These are phyloP conservation scores for Malurus splendens DNA, from an alignment of 2,797 vertebrate species.

Conservation along the genomic window DNA sequence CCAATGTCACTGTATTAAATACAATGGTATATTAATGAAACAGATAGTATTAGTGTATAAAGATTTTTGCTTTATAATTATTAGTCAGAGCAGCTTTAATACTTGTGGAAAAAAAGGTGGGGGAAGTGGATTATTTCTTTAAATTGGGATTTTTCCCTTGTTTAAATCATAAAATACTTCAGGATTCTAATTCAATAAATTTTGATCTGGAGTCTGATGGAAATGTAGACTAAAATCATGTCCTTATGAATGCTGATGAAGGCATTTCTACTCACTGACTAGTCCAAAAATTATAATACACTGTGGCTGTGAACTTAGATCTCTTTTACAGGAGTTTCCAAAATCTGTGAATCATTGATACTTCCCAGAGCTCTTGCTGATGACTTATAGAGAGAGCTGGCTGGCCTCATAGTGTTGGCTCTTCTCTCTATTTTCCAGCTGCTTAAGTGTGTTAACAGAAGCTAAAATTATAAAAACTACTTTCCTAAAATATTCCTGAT, in stretches of 20 bases:
- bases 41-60: not conserved
- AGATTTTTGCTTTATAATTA: not conserved
- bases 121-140: not conserved
- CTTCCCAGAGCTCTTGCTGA: not conserved
- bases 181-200: not conserved
- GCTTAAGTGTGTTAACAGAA: not conserved
- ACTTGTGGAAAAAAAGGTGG: not conserved
- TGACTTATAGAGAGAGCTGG: not conserved
- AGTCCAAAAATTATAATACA: not conserved
- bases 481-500: not conserved
- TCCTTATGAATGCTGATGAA: not conserved
- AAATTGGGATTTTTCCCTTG: not conserved
- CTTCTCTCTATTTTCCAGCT: slow-evolving; percentile 7
- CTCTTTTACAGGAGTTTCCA: not conserved
- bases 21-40: not conserved
- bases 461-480: not conserved
- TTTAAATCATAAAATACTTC: not conserved
- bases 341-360: not conserved
- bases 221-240: not conserved
- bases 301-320: not conserved
- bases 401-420: not conserved
- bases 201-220: not conserved
- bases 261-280: not conserved
- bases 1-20: not conserved
- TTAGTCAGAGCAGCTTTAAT: not conserved